Percentiles rank a stretch among this genome's conserved stretches.
Conservation (phyloP, 2,113 vertebrate genomes). For the Hydrochoerus hydrochaeris region DNA sequence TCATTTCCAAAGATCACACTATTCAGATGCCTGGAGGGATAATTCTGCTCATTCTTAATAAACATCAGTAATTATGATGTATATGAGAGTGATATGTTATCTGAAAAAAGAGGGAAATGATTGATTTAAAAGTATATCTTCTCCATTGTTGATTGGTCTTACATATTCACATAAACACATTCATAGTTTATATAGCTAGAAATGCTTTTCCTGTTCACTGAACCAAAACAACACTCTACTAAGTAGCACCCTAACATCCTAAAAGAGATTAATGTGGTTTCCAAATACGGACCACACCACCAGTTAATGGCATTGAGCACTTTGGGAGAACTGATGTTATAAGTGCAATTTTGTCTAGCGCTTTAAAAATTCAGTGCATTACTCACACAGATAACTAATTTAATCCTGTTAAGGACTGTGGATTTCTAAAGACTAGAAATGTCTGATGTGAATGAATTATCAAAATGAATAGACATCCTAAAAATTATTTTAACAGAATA, state of each 20-base stretch:
- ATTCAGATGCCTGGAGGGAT: not conserved
- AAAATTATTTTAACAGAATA: not conserved
- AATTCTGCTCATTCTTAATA: not conserved
- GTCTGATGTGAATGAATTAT: not conserved
- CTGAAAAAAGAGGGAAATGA: not conserved
- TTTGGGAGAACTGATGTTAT: conserved; percentile 27
- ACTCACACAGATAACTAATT: not conserved
- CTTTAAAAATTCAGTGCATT: conserved; percentile 23
- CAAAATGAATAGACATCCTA: not conserved
- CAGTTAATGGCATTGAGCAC: conserved; percentile 43
- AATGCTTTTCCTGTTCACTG: conserved; percentile 9
- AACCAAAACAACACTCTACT: conserved; percentile 46
- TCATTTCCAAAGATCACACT: not conserved
- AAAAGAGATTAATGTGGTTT: conserved; percentile 61
- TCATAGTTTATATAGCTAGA: not conserved
- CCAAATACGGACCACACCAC: conserved; percentile 29
- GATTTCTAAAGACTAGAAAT: not conserved
- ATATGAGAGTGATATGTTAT: not conserved
- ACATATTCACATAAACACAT: not conserved
- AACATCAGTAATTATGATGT: not conserved
- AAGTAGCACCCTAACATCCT: conserved; percentile 25
- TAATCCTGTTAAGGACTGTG: not conserved
- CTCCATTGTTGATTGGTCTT: not conserved
- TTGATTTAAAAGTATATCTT: not conserved
- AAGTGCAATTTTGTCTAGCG: not conserved